Conservation (phyloP, 2,113 vertebrate genomes). For the Centropristis striata region DNA sequence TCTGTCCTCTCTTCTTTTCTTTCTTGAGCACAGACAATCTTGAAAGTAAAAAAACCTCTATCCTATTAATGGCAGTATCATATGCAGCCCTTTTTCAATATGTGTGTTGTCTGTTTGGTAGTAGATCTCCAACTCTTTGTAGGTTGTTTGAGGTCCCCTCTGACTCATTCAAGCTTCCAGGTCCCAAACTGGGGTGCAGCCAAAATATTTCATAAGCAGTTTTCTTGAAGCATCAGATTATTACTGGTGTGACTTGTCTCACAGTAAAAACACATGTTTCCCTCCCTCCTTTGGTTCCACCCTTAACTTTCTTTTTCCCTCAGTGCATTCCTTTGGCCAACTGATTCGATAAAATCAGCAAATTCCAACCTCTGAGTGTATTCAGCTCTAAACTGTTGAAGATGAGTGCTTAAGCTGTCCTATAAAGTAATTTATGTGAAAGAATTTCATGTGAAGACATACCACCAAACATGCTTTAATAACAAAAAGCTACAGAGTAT, state of each 20-base stretch:
- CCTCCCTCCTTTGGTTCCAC: constrained; percentile 11
- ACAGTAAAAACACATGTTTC: constrained; percentile 11
- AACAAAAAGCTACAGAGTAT: not conserved
- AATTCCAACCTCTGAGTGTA: not conserved
- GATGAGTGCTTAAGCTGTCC: constrained; percentile 1
- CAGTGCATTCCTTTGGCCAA: constrained; percentile 41
- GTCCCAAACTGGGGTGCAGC: not conserved
- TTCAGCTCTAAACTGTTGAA: not conserved
- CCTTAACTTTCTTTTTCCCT: constrained; percentile 33
- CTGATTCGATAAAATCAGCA: constrained; percentile 45
- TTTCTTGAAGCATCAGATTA: constrained; percentile 12
- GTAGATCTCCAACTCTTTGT: not conserved
- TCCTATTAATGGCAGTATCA: not conserved
- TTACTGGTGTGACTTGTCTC: constrained; percentile 19
- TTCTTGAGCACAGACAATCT: not conserved
- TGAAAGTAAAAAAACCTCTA: not conserved
- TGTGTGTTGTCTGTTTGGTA: not conserved
- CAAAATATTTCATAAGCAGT: constrained; percentile 15
- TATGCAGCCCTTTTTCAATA: not conserved
- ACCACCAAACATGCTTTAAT: not conserved
- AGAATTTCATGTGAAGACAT: not conserved
- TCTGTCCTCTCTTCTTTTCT: not conserved
- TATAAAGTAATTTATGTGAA: not conserved
- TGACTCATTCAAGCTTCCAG: not conserved
- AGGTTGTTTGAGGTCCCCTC: too few species aligned